Conservation (phyloP, 2,888 invertebrate species). For the Ophioninae sp. region DNA sequence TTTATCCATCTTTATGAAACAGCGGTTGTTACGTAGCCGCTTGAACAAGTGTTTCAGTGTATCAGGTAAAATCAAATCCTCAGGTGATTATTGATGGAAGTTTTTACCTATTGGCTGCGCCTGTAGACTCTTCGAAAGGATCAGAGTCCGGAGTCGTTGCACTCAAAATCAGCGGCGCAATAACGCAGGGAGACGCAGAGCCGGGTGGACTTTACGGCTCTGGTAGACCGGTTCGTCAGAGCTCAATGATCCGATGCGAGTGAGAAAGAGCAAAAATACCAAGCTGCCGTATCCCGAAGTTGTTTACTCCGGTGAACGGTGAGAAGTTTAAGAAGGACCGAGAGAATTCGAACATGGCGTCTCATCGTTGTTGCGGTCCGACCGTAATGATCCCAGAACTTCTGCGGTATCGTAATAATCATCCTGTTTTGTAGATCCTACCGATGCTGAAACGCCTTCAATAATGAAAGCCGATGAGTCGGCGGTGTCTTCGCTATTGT, state of each 20-base stretch:
- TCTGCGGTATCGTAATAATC: slow-evolving; percentile 50
- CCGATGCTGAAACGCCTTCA: slow-evolving; percentile 29
- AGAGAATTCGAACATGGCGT: slow-evolving; percentile 22
- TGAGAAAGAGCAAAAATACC: slow-evolving; percentile 46
- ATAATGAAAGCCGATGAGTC: slow-evolving; percentile 17
- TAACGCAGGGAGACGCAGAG: slow-evolving; percentile 36
- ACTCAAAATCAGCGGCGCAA: slow-evolving; percentile 49
- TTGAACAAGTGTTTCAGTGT: neutral
- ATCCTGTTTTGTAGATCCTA: slow-evolving; percentile 29
- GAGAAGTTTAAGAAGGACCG: slow-evolving; percentile 16
- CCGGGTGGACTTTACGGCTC: slow-evolving; percentile 41
- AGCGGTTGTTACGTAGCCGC: neutral
- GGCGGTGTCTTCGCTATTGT: neutral
- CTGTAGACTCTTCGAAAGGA: slow-evolving; percentile 28
- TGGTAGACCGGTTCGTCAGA: slow-evolving; percentile 53
- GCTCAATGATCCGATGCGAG: slow-evolving; percentile 58
- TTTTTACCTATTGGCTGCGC: slow-evolving; percentile 5
- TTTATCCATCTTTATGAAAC: neutral
- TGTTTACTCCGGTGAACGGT: slow-evolving; percentile 46
- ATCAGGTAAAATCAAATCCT: neutral
- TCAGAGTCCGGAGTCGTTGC: slow-evolving; percentile 46
- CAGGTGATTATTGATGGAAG: neutral
- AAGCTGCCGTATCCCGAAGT: slow-evolving; percentile 45
- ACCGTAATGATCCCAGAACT: slow-evolving; percentile 36
- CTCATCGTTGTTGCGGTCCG: slow-evolving; percentile 51